Base-by-base conservation (phyloP, 1,140 invertebrate genomes). In the Drosophila chauvacae region DNA sequence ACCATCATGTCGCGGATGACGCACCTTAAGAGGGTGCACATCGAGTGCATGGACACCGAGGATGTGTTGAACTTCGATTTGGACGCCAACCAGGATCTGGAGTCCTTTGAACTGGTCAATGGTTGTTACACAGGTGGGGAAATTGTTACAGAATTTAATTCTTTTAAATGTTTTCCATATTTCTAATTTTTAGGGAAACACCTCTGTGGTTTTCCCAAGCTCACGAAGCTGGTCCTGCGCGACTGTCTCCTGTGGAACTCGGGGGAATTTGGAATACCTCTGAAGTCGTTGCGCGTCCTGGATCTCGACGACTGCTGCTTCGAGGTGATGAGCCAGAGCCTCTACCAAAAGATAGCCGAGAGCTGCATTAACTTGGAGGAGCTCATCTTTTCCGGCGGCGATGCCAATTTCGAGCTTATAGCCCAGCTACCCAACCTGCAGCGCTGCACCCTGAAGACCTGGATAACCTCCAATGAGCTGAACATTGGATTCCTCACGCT, bases 231-330 rank as follows among this genome's bases (percentile, higher is more conserved):
- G 2, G 68, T 90, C 4, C 68, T 90, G 6, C 81, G 86, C 0
- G 81, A 90, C 16, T 90, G 85, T n/a, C 28, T 90, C 1, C 55
- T 90, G 0, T 90, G 86, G 85, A 90, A 90, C 14, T 90, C 81
- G 10, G 57, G 66, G 4, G 85, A 90, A 16, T 90, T 90, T 13
- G 85, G 78, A 4, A 81, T 90, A 41, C 75, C 86, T 0, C 10
- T 90, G 2, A 78, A 48, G 18, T 37, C 71, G 0, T 9, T 90
- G 45, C 60, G 56, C 0, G 33, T 56, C 0, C 28, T 90, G 7
- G 68, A 85, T 2, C 30, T 90, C 28, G 85, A 90, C 26, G 86
- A 90, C 28, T 90, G 85, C 26, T 85, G 86, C 18, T 88, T 88
- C n/a, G 85, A 90, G 58, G 86, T 90, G 6, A 81, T 84, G 85